Percentiles rank a stretch among this genome's conserved stretches.
These are phyloP conservation scores for Thereva nobilitata DNA, from an alignment of 2,888 invertebrate genomes.

Conservation along the genomic window DNA sequence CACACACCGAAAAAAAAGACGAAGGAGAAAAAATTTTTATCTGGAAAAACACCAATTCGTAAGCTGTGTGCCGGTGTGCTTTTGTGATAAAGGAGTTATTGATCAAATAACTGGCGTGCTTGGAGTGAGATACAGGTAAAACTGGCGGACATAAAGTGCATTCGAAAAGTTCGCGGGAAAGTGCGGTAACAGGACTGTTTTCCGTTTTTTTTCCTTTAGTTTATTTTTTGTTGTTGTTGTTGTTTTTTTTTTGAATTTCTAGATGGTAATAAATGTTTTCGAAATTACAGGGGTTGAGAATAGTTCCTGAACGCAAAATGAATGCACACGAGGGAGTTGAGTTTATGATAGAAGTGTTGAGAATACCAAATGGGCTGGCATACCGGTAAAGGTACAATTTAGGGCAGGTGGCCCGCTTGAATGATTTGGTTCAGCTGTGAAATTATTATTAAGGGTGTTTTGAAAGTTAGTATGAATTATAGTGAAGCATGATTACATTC, in stretches of 20 bases:
- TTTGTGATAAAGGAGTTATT: conserved; percentile 39
- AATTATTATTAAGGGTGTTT: too few relatives aligned
- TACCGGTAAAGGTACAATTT: too few relatives aligned
- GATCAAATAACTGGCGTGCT: conserved; percentile 38
- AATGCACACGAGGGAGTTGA: not conserved
- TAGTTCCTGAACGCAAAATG: conserved; percentile 10
- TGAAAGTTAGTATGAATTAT: too few relatives aligned
- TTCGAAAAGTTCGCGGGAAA: conserved; percentile 13
- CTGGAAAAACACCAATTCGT: conserved; percentile 6
- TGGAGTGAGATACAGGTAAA: conserved; percentile 16
- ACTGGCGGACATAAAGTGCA: conserved; percentile 6
- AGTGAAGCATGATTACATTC: too few relatives aligned
- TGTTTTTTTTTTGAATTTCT: conserved; percentile 19
- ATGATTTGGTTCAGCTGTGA: too few relatives aligned
- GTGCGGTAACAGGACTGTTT: conserved; percentile 24
- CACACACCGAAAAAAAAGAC: conserved; percentile 4
- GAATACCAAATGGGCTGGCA: too few relatives aligned
- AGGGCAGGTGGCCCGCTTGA: too few relatives aligned
- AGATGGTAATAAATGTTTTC: conserved; percentile 16
- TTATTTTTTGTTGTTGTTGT: conserved; percentile 12
- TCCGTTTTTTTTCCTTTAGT: not conserved
- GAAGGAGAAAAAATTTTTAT: conserved; percentile 15
- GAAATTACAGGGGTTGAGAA: conserved; percentile 27
- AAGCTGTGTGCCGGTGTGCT: conserved; percentile 10
- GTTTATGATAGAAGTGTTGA: too few relatives aligned